Evolutionary conservation across 1,140 invertebrate genomes (phyloP).

Genomic region (Eubasilissa regina): DNA sequence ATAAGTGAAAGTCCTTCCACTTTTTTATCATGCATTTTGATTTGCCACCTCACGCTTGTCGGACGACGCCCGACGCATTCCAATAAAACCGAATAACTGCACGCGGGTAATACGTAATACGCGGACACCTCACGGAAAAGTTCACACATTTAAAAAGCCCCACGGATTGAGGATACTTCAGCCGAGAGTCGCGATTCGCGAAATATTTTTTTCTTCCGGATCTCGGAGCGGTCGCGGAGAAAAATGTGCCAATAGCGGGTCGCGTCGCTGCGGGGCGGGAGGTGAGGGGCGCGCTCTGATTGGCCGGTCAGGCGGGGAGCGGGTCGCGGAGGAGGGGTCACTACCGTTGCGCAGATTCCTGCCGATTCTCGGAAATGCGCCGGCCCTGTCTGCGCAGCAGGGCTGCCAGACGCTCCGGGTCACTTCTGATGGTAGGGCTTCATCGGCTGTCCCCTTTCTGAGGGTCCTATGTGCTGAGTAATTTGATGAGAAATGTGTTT

Average conservation of each 20-base stretch:
- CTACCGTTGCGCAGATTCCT: slow-evolving; percentile 38
- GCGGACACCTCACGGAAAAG: too few relatives aligned
- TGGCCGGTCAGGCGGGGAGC: neutral
- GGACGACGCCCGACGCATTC: too few relatives aligned
- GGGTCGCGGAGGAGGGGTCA: neutral
- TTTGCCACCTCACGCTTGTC: too few relatives aligned
- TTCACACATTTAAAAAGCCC: too few relatives aligned
- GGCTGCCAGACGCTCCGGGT: neutral
- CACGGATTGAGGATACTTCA: neutral
- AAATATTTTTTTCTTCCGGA: neutral
- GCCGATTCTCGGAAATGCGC: slow-evolving; percentile 27
- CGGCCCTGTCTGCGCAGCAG: slow-evolving; percentile 14
- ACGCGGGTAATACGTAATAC: too few relatives aligned
- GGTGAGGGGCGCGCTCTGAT: neutral
- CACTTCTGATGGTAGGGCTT: neutral
- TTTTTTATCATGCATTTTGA: too few relatives aligned
- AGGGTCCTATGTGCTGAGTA: neutral
- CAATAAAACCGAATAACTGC: too few relatives aligned
- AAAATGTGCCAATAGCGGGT: slow-evolving; percentile 32
- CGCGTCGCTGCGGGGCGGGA: neutral
- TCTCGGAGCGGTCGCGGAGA: slow-evolving; percentile 13
- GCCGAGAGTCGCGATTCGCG: slow-evolving; percentile 2
- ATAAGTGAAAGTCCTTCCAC: too few relatives aligned
- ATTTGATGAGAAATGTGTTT: too few relatives aligned
- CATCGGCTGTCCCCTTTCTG: too few relatives aligned